phyloP scores from a whole-genome alignment of 2,113 vertebrate species.

The Eurystomus gularis region DNA sequence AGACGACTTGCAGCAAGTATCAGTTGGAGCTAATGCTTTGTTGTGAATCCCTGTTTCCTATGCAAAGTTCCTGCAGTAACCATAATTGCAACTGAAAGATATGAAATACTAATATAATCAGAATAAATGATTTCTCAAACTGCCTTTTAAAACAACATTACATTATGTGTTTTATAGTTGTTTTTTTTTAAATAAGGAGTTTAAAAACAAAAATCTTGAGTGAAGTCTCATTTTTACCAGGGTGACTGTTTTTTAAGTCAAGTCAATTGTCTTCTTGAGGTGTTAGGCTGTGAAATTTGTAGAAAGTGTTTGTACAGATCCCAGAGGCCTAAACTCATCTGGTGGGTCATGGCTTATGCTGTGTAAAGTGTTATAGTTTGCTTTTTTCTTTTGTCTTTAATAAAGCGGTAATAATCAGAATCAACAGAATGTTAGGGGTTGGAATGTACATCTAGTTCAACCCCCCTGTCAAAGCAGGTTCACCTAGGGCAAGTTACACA shows the following conservation, averaged over 20 bases:
- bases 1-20: neutral
- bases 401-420: neutral
- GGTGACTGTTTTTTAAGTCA: neutral
- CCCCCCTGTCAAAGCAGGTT: too few species aligned
- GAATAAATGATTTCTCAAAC: neutral
- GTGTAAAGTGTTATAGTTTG: fast-evolving
- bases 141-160: neutral
- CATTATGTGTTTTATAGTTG: neutral
- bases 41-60: neutral
- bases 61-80: neutral
- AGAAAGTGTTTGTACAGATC: neutral
- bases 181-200: neutral
- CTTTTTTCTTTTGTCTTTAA: neutral
- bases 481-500: too few species aligned
- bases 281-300: neutral
- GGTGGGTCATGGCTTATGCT: neutral
- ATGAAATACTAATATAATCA: neutral
- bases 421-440: too few species aligned
- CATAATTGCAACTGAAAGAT: neutral
- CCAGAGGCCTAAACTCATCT: neutral
- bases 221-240: neutral
- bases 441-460: too few species aligned
- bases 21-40: neutral
- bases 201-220: neutral
- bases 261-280: neutral